phyloP scores from a whole-genome alignment of 2,113 vertebrate species.

The Ammospiza caudacuta region DNA sequence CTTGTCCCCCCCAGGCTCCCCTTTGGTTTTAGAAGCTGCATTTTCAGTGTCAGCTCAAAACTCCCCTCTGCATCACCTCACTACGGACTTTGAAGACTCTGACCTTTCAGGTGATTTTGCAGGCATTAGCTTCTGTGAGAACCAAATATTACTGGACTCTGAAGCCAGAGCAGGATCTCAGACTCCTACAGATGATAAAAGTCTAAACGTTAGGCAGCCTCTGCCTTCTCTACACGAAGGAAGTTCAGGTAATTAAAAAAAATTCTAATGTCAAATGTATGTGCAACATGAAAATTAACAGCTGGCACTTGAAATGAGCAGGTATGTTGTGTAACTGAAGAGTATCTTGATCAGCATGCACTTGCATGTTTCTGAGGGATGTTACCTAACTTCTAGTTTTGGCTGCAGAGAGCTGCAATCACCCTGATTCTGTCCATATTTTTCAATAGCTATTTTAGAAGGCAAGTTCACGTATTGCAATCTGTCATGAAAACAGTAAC shows the following conservation, averaged over 20 bases:
- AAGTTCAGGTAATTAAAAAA: constrained; percentile 69
- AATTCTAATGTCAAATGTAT: background rate
- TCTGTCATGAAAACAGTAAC: background rate
- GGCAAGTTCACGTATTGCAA: background rate
- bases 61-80: constrained; percentile 65
- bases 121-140: constrained; percentile 70
- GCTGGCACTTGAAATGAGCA: background rate
- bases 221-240: constrained; percentile 64
- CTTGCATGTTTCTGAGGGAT: background rate
- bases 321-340: background rate
- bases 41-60: constrained; percentile 74
- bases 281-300: background rate
- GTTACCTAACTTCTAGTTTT: background rate
- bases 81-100: constrained; percentile 76
- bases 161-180: constrained; percentile 53
- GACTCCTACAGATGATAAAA: constrained; percentile 61
- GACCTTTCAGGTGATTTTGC: constrained; percentile 72
- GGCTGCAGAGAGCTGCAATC: background rate
- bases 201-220: constrained; percentile 37
- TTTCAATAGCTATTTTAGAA: background rate
- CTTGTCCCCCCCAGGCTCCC: constrained; percentile 83
- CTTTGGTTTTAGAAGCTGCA: constrained; percentile 75
- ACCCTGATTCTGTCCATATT: background rate
- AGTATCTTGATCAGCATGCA: background rate
- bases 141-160: constrained; percentile 65